Base-by-base conservation (phyloP, 2,113 vertebrate genomes). In the Ceyx melanurus region DNA sequence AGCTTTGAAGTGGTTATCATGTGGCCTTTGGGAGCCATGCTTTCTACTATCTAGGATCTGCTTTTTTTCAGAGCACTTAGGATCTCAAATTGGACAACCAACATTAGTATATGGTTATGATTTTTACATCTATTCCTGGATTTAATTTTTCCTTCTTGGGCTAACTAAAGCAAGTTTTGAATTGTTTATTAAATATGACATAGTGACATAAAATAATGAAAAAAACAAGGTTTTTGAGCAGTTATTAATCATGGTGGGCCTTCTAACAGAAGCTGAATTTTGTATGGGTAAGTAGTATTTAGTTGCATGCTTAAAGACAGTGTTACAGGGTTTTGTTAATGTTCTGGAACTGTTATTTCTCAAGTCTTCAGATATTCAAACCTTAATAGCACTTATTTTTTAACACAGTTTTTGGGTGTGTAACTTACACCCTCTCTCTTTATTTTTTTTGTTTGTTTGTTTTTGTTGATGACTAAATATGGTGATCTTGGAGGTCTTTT, bases 1-100 rank as follows among this genome's bases (percentile, higher is more conserved):
- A 87, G 78, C 89, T 95, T 72, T 85, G 75, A 91, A 76, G 56
- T 51, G 71, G 37, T 54, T 82, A 21, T 79, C 46, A 82, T 91
- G 18, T 3, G 1, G 82, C 82, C 31, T 67, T 53, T 58, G 93
- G 64, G 92, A 92, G 29, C 31, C 76, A 50, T 91, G 84, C 31
- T 87, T 92, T 80, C 4, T 58, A 6, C 10, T 62, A 2, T 89
- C 33, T 76, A 76, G 75, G 66, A 71, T 88, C 31, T 2, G 6
- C 0, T 20, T 48, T 75, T 74, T 85, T 81, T 89, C 72, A 43
- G 22, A 80, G n/a, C 1, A 1, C 46, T 89, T 92, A 57, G 21
- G 15, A 23, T 89, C 51, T 92, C 3, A 8, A 58, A 26, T 50
- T 62, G 56, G 42, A 26, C 45, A 76, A 28, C 17, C 19, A 50